Evolutionary conservation across 1,140 invertebrate genomes (phyloP).

Genomic region (Nephila pilipes): DNA sequence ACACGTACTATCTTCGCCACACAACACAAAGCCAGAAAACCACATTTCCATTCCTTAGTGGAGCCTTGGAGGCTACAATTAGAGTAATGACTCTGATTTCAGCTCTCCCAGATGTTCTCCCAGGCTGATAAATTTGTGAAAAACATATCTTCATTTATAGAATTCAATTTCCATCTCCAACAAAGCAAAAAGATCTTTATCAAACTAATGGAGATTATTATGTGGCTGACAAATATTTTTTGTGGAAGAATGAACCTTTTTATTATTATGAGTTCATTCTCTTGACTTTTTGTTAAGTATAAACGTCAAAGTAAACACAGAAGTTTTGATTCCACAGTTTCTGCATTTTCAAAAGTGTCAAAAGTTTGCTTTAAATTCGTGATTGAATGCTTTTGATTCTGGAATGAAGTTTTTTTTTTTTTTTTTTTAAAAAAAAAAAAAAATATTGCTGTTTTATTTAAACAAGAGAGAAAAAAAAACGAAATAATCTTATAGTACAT

Average conservation of each 20-base stretch:
- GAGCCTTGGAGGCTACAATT: neutral
- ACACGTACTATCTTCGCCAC: neutral
- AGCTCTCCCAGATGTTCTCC: neutral
- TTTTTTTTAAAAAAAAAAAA: too few relatives aligned
- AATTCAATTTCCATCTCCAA: neutral
- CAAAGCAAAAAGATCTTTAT: constrained; percentile 5
- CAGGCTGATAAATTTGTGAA: neutral
- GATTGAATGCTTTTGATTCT: too few relatives aligned
- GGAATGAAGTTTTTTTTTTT: too few relatives aligned
- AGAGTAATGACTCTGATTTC: neutral
- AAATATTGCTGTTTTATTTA: too few relatives aligned
- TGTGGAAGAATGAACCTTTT: neutral
- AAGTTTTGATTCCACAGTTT: too few relatives aligned
- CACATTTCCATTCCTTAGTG: neutral
- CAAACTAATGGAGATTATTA: neutral
- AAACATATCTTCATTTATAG: neutral
- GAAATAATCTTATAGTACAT: too few relatives aligned
- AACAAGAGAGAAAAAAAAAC: too few relatives aligned
- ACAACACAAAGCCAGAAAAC: neutral
- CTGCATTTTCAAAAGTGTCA: too few relatives aligned
- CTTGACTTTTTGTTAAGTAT: too few relatives aligned
- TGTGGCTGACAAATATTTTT: neutral
- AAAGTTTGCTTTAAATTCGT: too few relatives aligned
- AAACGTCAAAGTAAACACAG: too few relatives aligned
- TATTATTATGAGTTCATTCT: neutral